Evolutionary conservation across 2,797 vertebrate genomes (phyloP).

Genomic region (Microchirus variegatus): DNA sequence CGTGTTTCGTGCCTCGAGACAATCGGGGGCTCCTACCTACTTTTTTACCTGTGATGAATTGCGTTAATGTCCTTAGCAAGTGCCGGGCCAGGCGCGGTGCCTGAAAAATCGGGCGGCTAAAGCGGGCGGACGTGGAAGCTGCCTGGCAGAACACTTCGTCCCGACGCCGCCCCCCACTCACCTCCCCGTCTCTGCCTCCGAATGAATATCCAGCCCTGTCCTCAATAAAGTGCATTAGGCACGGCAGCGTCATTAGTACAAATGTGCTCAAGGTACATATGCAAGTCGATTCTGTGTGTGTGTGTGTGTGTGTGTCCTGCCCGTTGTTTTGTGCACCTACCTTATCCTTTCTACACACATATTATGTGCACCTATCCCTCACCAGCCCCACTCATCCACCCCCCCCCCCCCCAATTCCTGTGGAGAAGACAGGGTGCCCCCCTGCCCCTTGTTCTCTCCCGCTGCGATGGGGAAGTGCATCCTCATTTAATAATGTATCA

Average conservation of each 20-base stretch:
- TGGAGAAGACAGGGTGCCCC: constrained; percentile 90
- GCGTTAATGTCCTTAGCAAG: constrained; percentile 54
- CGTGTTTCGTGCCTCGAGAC: constrained; percentile 37
- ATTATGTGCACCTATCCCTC: constrained; percentile 51
- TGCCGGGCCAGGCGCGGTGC: constrained; percentile 48
- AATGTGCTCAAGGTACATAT: constrained; percentile 77
- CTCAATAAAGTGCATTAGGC: constrained; percentile 81
- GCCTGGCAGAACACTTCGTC: constrained; percentile 62
- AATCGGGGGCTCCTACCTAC: constrained; percentile 63
- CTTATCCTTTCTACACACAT: constrained; percentile 53
- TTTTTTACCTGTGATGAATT: constrained; percentile 76
- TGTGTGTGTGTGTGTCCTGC: constrained; percentile 52
- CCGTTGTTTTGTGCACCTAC: constrained; percentile 84
- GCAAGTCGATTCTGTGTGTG: constrained; percentile 47
- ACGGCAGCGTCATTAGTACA: constrained; percentile 80
- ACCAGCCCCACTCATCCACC: constrained; percentile 6
- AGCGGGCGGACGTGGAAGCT: constrained; percentile 59
- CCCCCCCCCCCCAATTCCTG: constrained; percentile 77
- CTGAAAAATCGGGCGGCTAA: constrained; percentile 73
- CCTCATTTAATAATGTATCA: constrained; percentile 99
- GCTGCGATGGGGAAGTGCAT: constrained; percentile 95
- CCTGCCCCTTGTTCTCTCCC: constrained; percentile 84
- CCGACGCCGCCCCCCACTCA: constrained; percentile 42
- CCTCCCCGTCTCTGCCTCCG: constrained; percentile 55
- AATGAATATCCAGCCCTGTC: constrained; percentile 74